Percentiles rank a stretch among this genome's conserved stretches.
These are phyloP conservation scores for Oceanodroma tethys DNA, from an alignment of 2,113 vertebrate genomes.

Conservation along the genomic window DNA sequence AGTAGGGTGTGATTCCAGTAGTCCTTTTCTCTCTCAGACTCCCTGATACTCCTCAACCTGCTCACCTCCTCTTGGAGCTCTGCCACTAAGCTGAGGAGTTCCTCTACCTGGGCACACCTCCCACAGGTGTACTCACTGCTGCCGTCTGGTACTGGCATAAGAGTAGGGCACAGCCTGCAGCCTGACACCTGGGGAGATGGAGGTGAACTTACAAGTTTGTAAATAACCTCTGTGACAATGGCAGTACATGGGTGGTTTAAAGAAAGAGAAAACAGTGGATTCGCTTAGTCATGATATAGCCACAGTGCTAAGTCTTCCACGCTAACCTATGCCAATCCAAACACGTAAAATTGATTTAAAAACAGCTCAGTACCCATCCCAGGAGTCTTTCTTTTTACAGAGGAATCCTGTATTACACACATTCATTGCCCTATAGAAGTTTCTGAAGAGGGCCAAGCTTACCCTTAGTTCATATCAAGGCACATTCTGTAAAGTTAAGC, in stretches of 20 bases:
- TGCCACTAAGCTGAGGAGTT: neutral
- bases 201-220: neutral
- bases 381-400: neutral
- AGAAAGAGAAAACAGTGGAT: neutral
- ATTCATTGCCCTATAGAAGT: neutral
- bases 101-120: too few relatives aligned
- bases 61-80: neutral
- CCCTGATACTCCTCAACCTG: too few relatives aligned
- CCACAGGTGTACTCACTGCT: neutral
- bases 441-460: neutral
- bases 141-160: too few relatives aligned
- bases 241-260: neutral
- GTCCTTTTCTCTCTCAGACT: neutral
- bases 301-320: neutral
- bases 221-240: neutral
- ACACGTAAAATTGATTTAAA: neutral
- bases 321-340: neutral
- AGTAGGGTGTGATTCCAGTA: neutral
- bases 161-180: neutral
- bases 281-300: neutral
- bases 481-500: neutral
- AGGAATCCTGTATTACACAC: neutral
- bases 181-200: neutral
- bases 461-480: neutral
- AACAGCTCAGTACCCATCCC: neutral